phyloP scores from a whole-genome alignment of 2,113 vertebrate species.

The Petroica traversi region DNA sequence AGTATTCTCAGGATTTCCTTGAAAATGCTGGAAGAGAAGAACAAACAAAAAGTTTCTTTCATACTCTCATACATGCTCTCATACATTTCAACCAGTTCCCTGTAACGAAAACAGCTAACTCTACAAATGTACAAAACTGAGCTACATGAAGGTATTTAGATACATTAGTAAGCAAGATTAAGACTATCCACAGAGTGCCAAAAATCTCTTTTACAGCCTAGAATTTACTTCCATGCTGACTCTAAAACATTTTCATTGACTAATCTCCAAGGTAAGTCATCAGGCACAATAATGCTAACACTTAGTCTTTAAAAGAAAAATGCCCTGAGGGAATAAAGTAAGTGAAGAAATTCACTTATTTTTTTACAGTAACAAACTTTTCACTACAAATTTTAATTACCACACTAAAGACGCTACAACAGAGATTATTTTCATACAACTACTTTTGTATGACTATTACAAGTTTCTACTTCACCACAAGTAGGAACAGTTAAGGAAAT shows the following conservation, averaged over 20 bases:
- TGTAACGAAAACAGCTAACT: not conserved
- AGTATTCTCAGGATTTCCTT: constrained; percentile 82
- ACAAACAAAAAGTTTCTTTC: not conserved
- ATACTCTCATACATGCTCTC: not conserved
- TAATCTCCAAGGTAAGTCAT: not conserved
- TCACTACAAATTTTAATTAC: not conserved
- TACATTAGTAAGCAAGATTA: not conserved
- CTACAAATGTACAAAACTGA: not conserved
- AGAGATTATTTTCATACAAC: not conserved
- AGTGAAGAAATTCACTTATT: not conserved
- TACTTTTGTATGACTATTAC: not conserved
- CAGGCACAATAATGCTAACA: not conserved
- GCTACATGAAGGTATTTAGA: not conserved
- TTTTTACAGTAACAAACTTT: not conserved
- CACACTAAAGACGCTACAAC: not conserved
- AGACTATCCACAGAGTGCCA: not conserved
- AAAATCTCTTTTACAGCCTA: not conserved
- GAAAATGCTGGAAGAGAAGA: constrained; percentile 69
- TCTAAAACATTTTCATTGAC: not conserved
- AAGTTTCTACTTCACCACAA: not conserved
- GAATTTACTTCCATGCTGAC: not conserved
- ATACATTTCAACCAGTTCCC: not conserved
- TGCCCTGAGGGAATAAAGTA: not conserved
- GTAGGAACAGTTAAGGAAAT: not conserved
- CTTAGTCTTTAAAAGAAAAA: not conserved